phyloP scores from a whole-genome alignment of 2,113 vertebrate species.

The Muscicapa adusta region DNA sequence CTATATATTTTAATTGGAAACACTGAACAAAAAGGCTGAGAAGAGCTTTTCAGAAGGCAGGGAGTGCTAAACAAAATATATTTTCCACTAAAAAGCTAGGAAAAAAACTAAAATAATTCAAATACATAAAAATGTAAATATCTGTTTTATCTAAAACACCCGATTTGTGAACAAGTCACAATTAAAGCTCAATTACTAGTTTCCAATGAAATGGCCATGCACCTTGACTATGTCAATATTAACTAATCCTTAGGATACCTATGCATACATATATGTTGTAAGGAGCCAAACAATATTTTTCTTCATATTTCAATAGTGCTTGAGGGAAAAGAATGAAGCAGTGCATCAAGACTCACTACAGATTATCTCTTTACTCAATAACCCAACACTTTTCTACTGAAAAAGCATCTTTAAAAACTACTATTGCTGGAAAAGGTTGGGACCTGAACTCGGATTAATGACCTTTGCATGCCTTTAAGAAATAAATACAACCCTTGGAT shows the following conservation, averaged over 20 bases:
- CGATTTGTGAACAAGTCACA: conserved; percentile 64
- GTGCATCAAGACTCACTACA: conserved; percentile 69
- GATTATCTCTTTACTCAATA: conserved; percentile 59
- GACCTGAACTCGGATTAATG: conserved; percentile 64
- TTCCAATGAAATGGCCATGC: conserved; percentile 41
- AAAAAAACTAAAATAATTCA: conserved; percentile 58
- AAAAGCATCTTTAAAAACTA: conserved; percentile 65
- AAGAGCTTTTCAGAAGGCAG: conserved; percentile 59
- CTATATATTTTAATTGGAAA: conserved; percentile 44
- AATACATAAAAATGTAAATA: conserved; percentile 62
- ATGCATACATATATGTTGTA: neutral
- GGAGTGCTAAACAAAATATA: conserved; percentile 58
- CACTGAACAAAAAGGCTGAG: conserved; percentile 43
- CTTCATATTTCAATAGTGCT: conserved; percentile 66
- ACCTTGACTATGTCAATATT: conserved; percentile 8
- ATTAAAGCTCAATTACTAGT: conserved; percentile 69
- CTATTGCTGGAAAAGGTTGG: conserved; percentile 67
- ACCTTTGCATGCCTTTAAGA: conserved; percentile 66
- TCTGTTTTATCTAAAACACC: conserved; percentile 52
- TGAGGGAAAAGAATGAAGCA: conserved; percentile 60
- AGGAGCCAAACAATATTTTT: conserved; percentile 43
- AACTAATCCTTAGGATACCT: conserved; percentile 46
- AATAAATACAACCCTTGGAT: conserved; percentile 69
- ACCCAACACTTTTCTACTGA: conserved; percentile 54
- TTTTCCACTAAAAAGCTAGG: conserved; percentile 62